Evolutionary conservation across 2,888 invertebrate genomes (phyloP).

Genomic region (Eurytoma californica): DNA sequence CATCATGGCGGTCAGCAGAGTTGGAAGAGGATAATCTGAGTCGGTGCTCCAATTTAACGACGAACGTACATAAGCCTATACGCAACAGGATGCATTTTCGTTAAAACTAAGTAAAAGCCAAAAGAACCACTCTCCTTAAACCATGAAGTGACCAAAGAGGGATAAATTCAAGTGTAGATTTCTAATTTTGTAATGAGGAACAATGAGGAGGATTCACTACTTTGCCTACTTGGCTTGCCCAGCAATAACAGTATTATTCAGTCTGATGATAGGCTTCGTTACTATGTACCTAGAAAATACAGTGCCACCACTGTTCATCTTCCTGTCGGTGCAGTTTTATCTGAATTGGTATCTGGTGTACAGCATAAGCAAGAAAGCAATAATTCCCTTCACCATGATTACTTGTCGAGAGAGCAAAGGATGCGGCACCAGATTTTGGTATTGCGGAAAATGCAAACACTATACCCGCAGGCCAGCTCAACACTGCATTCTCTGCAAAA

Average conservation of each 20-base stretch:
- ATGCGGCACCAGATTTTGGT: conserved; percentile 63
- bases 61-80: no score
- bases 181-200: conserved; percentile 27
- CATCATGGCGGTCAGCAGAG: conserved; percentile 26
- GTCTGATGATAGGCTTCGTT: conserved; percentile 60
- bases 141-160: no score
- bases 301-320: conserved; percentile 62
- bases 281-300: conserved; percentile 64
- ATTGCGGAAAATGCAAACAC: conserved; percentile 64
- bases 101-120: no score
- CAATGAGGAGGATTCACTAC: conserved; percentile 47
- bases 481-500: conserved; percentile 65
- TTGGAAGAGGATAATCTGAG: background rate
- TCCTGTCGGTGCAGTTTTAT: conserved; percentile 66
- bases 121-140: no score
- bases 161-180: no score
- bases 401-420: conserved; percentile 32
- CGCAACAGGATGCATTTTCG: no score
- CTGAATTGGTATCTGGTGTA: conserved; percentile 68
- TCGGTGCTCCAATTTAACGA: background rate
- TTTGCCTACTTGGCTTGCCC: conserved; percentile 61
- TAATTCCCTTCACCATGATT: conserved; percentile 50
- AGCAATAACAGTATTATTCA: conserved; percentile 61
- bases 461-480: conserved; percentile 65
- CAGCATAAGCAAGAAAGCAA: conserved; percentile 61